Percentiles rank a stretch among this genome's conserved stretches.
Conservation (phyloP, 2,113 vertebrate genomes). For the Phasianus colchicus region DNA sequence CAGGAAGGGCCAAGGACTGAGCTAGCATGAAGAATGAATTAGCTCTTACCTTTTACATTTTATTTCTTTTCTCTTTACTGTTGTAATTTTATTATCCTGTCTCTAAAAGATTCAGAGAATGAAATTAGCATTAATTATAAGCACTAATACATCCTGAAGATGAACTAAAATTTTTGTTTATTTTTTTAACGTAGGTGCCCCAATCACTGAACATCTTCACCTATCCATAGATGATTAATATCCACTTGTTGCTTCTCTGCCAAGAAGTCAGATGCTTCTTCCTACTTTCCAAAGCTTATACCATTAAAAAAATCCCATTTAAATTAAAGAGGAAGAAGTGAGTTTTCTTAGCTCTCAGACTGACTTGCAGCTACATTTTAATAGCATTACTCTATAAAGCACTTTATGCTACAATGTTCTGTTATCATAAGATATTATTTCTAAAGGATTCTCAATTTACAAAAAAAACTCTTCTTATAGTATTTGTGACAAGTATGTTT, state of each 20-base stretch:
- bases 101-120: slow-evolving; percentile 50
- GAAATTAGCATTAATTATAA: slow-evolving; percentile 61
- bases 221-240: slow-evolving; percentile 33
- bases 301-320: not conserved
- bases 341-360: not conserved
- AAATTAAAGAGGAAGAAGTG: slow-evolving; percentile 26
- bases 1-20: slow-evolving; percentile 74
- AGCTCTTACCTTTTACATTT: slow-evolving; percentile 69
- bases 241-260: not conserved
- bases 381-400: slow-evolving; percentile 3
- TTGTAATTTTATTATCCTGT: slow-evolving; percentile 71
- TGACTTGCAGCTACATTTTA: slow-evolving; percentile 31
- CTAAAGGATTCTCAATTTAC: not conserved
- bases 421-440: slow-evolving; percentile 23
- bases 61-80: slow-evolving; percentile 67
- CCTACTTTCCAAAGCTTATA: not conserved
- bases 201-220: slow-evolving; percentile 20
- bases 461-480: not conserved
- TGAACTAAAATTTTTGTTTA: slow-evolving; percentile 30
- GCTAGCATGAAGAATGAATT: slow-evolving; percentile 61
- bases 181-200: slow-evolving; percentile 2
- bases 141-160: slow-evolving; percentile 48
- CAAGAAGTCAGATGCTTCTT: slow-evolving; percentile 7
- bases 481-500: not conserved
- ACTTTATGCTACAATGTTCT: not conserved